Conservation (phyloP, 2,797 vertebrate species). For the Scolopax rusticola region DNA sequence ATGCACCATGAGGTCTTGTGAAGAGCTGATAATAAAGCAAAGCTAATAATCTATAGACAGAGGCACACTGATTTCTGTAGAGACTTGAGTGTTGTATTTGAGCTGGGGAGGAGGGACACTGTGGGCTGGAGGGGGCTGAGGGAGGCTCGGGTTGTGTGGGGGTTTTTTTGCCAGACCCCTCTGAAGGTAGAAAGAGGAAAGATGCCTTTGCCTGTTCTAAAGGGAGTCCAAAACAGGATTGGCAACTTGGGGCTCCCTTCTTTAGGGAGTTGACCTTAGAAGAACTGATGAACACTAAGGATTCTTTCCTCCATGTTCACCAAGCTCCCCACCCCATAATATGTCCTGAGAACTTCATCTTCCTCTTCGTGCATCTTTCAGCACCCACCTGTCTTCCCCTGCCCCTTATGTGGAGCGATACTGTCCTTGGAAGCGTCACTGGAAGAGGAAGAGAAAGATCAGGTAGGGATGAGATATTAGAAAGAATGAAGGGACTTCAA, state of each 20-base stretch:
- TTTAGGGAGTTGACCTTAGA: background rate
- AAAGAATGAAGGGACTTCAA: constrained; percentile 7
- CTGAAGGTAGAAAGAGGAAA: background rate
- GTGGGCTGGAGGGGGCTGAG: background rate
- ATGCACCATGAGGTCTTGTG: background rate
- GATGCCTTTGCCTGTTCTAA: background rate
- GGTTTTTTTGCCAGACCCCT: background rate
- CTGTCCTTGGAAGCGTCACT: constrained; percentile 62
- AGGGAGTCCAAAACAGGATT: background rate
- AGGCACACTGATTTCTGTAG: background rate
- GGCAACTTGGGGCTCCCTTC: background rate
- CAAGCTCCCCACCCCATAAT: background rate
- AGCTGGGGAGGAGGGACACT: background rate
- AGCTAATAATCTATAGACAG: background rate
- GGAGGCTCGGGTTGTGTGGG: background rate
- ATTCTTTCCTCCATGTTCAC: background rate
- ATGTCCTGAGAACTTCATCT: constrained; percentile 49
- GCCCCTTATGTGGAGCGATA: constrained; percentile 71
- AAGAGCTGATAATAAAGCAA: background rate
- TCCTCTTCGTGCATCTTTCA: constrained; percentile 72
- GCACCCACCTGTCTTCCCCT: constrained; percentile 68
- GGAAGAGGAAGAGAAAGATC: constrained; percentile 73
- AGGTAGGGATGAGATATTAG: constrained; percentile 64
- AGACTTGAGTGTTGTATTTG: background rate
- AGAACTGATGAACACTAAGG: background rate